Evolutionary conservation across 2,113 vertebrate genomes (phyloP).

Genomic region (Mustela lutreola): DNA sequence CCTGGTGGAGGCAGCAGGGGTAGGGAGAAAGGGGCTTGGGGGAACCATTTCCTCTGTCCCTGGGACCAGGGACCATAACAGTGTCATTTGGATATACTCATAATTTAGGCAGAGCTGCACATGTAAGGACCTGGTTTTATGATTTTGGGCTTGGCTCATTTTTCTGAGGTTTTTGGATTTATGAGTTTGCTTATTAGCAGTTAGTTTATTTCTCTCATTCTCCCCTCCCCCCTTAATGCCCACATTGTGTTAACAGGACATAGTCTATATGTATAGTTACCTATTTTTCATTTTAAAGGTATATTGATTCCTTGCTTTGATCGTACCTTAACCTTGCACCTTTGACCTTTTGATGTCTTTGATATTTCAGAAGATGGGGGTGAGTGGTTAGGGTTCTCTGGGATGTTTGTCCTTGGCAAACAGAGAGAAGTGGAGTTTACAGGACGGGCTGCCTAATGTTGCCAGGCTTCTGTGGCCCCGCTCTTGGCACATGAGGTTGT

Average conservation of each 20-base stretch:
- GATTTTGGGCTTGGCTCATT: not conserved
- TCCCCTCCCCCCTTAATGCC: not conserved
- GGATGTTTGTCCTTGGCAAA: not conserved
- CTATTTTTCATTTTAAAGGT: constrained; percentile 21
- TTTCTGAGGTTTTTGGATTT: not conserved
- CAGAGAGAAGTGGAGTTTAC: not conserved
- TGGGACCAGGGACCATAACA: not conserved
- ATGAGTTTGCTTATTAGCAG: not conserved
- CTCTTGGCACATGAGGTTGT: constrained; percentile 8
- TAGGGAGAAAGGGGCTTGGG: not conserved
- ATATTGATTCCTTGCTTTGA: not conserved
- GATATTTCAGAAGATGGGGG: not conserved
- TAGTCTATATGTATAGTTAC: not conserved
- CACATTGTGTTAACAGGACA: not conserved
- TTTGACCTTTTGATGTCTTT: constrained; percentile 8
- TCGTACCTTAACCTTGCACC: not conserved
- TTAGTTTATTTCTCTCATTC: constrained; percentile 32
- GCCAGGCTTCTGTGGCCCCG: not conserved
- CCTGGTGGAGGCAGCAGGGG: not conserved
- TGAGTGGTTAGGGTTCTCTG: not conserved
- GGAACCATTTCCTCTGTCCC: not conserved
- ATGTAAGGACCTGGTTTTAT: not conserved
- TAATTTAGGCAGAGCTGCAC: not conserved
- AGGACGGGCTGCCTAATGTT: not conserved
- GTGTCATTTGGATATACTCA: not conserved